These are phyloP conservation scores for Sarcophaga caerulescens DNA, from an alignment of 2,888 invertebrate species.

Conservation along the genomic window DNA sequence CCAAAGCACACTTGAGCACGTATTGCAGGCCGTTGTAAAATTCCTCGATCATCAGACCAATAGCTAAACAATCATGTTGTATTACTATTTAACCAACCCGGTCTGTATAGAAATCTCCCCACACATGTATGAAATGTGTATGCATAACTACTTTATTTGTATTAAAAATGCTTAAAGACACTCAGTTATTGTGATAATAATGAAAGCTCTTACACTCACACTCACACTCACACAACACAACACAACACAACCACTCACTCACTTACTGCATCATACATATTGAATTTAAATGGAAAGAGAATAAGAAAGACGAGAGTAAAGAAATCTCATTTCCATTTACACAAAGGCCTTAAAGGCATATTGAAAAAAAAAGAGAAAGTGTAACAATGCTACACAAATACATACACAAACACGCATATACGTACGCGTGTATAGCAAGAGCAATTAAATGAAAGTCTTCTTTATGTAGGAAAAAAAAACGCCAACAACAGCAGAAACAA, in stretches of 20 bases:
- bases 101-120: not conserved
- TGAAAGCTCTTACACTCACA: not conserved
- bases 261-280: no score
- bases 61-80: no score
- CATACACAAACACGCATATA: not conserved
- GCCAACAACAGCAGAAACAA: no score
- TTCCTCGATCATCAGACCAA: no score
- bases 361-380: not conserved
- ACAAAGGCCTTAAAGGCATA: not conserved
- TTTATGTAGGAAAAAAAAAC: no score
- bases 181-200: not conserved
- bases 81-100: not conserved
- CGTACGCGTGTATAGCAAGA: no score
- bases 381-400: not conserved
- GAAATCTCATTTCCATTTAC: not conserved
- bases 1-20: no score
- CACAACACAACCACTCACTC: not conserved
- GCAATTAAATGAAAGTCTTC: no score
- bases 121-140: not conserved
- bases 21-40: no score
- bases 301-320: not conserved
- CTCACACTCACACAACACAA: no score
- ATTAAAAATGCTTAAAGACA: conserved; percentile 7
- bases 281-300: not conserved
- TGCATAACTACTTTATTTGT: conserved; percentile 10